phyloP scores from a whole-genome alignment of 1,140 invertebrate species.

The Formica selysi region DNA sequence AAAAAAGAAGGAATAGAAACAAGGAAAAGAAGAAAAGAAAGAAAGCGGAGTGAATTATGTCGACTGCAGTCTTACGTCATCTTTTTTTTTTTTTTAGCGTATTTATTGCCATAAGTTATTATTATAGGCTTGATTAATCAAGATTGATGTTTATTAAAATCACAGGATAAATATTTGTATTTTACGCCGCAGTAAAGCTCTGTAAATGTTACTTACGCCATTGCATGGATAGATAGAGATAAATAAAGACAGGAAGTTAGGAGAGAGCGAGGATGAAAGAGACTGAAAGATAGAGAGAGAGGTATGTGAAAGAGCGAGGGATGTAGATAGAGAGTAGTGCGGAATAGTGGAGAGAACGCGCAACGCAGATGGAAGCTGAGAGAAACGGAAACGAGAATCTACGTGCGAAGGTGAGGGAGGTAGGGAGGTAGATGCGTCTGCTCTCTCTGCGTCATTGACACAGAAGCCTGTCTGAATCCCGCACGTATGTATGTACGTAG shows the following conservation, averaged over 20 bases:
- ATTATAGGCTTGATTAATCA: not conserved
- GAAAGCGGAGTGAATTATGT: not conserved
- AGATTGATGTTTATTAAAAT: not conserved
- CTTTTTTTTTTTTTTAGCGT: too few species aligned
- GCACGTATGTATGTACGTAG: constrained; percentile 7
- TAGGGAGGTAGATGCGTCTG: constrained; percentile 54
- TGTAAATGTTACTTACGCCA: constrained; percentile 43
- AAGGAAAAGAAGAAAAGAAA: not conserved
- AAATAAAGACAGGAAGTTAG: constrained; percentile 39
- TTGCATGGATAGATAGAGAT: constrained; percentile 47
- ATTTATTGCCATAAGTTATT: too few species aligned
- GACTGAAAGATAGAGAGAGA: not conserved
- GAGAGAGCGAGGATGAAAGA: not conserved
- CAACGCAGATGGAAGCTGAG: constrained; percentile 47
- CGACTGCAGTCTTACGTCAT: too few species aligned
- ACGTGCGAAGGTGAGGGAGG: constrained; percentile 26
- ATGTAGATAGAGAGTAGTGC: constrained; percentile 25
- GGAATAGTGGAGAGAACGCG: not conserved
- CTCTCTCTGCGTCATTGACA: constrained; percentile 28
- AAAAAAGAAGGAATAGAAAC: not conserved
- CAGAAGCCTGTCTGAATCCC: constrained; percentile 22
- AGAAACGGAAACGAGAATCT: constrained; percentile 57
- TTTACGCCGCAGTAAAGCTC: not conserved
- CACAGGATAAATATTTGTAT: not conserved
- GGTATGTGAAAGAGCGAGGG: not conserved